phyloP scores from a whole-genome alignment of 2,113 vertebrate genomes.

The Pterocles gutturalis region DNA sequence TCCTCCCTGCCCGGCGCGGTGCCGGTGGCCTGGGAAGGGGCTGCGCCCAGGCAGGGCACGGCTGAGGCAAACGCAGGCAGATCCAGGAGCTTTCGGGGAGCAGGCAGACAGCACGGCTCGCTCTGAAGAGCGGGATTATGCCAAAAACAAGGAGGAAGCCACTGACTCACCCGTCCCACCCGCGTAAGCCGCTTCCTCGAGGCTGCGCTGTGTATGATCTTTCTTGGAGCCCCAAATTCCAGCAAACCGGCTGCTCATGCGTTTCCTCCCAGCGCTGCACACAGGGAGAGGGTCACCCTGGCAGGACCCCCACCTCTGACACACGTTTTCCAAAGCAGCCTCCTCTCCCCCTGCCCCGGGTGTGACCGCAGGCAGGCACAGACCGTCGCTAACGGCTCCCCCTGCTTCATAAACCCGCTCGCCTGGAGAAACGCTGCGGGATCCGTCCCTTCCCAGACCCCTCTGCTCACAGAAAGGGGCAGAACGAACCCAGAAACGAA shows the following conservation, averaged over 20 bases:
- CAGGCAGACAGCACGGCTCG: neutral
- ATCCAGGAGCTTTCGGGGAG: neutral
- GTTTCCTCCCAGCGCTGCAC: neutral
- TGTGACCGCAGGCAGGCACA: neutral
- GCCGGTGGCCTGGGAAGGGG: neutral
- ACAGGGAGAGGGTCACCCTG: neutral
- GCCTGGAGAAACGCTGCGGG: neutral
- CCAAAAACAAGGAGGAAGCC: neutral
- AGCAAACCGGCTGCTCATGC: rapidly evolving
- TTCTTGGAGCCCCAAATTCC: neutral
- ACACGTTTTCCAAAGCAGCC: neutral
- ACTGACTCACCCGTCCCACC: conserved; percentile 28
- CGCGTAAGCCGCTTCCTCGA: neutral
- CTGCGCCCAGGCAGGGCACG: neutral
- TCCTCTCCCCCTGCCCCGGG: neutral
- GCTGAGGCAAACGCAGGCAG: neutral
- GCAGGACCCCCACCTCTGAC: neutral
- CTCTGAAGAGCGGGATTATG: neutral
- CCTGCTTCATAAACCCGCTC: neutral
- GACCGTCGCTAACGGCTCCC: neutral
- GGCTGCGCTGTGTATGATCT: neutral
- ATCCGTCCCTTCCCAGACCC: neutral
- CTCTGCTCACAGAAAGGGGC: neutral
- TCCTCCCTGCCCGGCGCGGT: neutral
- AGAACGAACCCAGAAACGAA: rapidly evolving